Evolutionary conservation across 2,797 vertebrate genomes (phyloP), one percentile per base, ranked within the genome.

Genomic region (Malurus splendens): DNA sequence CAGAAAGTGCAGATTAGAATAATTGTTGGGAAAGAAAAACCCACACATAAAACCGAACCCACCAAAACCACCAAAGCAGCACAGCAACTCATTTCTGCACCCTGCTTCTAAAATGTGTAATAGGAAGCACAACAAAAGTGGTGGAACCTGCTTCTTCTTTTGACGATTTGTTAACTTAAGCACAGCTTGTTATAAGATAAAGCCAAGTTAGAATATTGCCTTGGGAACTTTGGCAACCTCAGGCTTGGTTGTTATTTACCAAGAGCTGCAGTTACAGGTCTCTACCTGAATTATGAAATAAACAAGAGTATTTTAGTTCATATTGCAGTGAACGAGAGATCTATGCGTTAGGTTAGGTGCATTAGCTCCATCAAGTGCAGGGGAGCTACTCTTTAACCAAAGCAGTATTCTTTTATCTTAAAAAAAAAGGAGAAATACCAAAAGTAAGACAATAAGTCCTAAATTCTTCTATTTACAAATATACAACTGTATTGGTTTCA

Each of bases 291-390:
- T 16, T 24, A 6, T 2, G 12, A 18, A 54, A 32, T 50, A 42
- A 75, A 42, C 2, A 15, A n/a, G 22, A 36, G 11, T 3, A 22
- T 61, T 66, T 17, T 0, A 0, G 41, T 39, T 68, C 14, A 51
- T 23, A 12, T 18, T 59, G 14, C 20, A 47, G 28, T 3, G 12
- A 61, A 24, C 36, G 27, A 38, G 62, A n/a, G 17, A 18, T 8
- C 24, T 27, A 2, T 12, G 27, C 10, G 3, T 32, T 60, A 36
- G 36, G 36, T 36, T 12, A 36, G 36, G 36, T 36, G 36, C 36
- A 36, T 36, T 36, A 36, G 36, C 36, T 11, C 36, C 36, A 25
- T 8, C 5, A 42, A 39, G 20, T 12, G 15, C 47, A 41, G 33
- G 4, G 7, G 3, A 55, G 41, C 5, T 36, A 27, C 12, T 28